Evolutionary conservation across 2,113 vertebrate species (phyloP).

Genomic region (Trochalopteron elliotii): DNA sequence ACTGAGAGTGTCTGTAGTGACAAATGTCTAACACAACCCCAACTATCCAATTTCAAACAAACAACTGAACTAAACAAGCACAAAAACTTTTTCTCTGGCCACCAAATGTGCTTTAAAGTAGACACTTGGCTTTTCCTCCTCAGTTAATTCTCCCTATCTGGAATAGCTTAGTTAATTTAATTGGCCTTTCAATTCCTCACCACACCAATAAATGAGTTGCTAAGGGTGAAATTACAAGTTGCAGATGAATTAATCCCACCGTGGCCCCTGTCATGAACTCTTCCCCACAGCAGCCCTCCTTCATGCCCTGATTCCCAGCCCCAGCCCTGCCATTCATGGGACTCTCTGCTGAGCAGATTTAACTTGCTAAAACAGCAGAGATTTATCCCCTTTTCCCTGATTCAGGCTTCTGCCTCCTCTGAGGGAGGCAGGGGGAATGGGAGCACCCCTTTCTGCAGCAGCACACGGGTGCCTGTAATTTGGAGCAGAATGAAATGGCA

Average conservation of each 20-base stretch:
- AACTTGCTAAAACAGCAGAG: neutral
- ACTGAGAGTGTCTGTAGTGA: neutral
- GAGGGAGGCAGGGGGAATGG: neutral
- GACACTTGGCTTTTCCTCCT: neutral
- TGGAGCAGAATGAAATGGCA: accelerated
- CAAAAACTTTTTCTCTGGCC: neutral
- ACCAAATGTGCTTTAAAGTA: neutral
- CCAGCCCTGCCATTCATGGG: accelerated
- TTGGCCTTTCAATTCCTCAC: neutral
- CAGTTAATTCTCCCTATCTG: neutral
- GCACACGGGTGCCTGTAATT: accelerated
- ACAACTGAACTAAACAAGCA: neutral
- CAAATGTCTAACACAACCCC: neutral
- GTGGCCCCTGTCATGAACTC: neutral
- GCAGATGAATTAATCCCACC: neutral
- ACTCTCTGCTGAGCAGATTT: neutral
- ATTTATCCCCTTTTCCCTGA: neutral
- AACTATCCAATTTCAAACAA: neutral
- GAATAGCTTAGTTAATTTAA: neutral
- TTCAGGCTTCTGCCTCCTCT: neutral
- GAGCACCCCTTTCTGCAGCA: neutral
- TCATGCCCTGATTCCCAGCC: neutral
- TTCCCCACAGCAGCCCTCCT: neutral
- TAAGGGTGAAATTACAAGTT: neutral
- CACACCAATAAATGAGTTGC: neutral